Evolutionary conservation across 2,797 vertebrate genomes (phyloP).

Genomic region (Sibirionetta formosa): DNA sequence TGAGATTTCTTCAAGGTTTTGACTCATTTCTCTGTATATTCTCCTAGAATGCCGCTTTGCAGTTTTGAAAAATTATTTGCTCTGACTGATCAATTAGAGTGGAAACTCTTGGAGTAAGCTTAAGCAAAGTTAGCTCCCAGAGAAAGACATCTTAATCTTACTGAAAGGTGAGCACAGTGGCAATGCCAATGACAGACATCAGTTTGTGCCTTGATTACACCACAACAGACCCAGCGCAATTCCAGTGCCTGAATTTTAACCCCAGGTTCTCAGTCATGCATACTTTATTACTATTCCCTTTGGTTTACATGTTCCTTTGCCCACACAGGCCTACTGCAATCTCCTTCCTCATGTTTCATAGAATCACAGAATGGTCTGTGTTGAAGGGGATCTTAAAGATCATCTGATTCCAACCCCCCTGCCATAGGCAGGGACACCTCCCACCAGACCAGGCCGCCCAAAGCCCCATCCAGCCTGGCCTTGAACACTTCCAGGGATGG

Average conservation of each 20-base stretch:
- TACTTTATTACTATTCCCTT: background rate
- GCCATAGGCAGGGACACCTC: background rate
- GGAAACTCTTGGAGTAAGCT: background rate
- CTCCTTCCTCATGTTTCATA: background rate
- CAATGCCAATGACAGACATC: background rate
- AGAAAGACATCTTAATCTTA: background rate
- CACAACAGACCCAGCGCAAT: background rate
- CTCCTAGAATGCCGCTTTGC: background rate
- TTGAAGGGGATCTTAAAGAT: background rate
- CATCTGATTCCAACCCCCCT: background rate
- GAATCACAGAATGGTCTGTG: background rate
- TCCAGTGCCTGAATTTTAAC: background rate
- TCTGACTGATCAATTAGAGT: background rate
- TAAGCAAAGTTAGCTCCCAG: background rate
- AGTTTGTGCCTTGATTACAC: background rate
- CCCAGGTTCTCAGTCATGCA: fast-evolving
- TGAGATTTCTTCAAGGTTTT: background rate
- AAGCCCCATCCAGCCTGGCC: background rate
- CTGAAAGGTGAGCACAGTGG: background rate
- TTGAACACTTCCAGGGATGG: no score
- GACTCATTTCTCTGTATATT: background rate
- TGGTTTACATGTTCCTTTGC: background rate
- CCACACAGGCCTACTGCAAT: background rate
- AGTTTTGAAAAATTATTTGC: background rate
- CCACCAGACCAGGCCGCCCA: background rate